Percentiles rank a stretch among this genome's conserved stretches.
These are phyloP conservation scores for Mantis religiosa DNA, from an alignment of 2,888 invertebrate genomes.

Conservation along the genomic window DNA sequence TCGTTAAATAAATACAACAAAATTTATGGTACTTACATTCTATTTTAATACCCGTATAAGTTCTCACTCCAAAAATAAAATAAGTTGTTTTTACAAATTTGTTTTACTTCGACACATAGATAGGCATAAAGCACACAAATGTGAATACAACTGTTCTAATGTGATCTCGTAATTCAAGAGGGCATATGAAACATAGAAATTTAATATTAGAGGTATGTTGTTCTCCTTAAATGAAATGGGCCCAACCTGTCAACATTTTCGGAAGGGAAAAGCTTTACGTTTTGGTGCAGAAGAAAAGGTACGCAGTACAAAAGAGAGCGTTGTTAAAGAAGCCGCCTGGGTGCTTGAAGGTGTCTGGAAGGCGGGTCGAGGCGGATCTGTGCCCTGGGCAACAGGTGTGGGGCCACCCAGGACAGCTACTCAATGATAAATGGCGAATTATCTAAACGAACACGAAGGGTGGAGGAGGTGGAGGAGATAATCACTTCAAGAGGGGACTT, in stretches of 20 bases:
- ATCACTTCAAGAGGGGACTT: background rate
- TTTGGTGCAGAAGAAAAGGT: background rate
- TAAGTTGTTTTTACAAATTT: too few species aligned
- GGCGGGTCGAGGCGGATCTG: slow-evolving; percentile 7
- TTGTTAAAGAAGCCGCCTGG: slow-evolving; percentile 11
- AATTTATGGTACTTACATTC: too few species aligned
- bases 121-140: too few species aligned
- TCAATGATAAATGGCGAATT: slow-evolving; percentile 7
- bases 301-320: background rate
- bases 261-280: background rate
- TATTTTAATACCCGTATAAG: too few species aligned
- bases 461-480: background rate
- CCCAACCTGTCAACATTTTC: background rate
- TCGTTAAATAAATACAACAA: too few species aligned
- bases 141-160: too few species aligned
- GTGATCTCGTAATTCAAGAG: too few species aligned
- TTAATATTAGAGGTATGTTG: too few species aligned
- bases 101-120: too few species aligned
- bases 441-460: background rate
- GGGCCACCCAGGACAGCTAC: slow-evolving; percentile 9
- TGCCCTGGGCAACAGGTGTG: slow-evolving; percentile 1
- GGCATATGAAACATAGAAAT: too few species aligned
- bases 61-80: too few species aligned
- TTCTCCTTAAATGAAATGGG: background rate
- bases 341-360: slow-evolving; percentile 14